Evolutionary conservation across 1,140 invertebrate genomes (phyloP), one percentile per base, ranked within the genome.

Genomic region (Apocrypta bakeri): DNA sequence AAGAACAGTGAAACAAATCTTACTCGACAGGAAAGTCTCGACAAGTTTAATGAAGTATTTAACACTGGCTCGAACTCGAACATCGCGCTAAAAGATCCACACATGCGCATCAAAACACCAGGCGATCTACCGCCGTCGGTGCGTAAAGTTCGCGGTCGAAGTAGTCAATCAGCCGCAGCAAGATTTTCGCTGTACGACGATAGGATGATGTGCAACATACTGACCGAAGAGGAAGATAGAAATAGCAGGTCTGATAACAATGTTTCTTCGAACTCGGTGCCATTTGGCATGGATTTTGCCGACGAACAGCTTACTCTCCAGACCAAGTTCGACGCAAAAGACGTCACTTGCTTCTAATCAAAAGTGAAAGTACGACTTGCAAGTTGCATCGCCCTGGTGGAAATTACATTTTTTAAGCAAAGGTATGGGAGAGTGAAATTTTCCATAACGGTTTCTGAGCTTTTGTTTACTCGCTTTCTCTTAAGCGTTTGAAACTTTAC

Each of bases 161-260:
- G 86, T 56, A 85, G 85, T 66, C 89, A 90, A 56, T 86, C 83
- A 92, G 94, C 87, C 0, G 94, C 87, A 0, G 92, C 92, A 14
- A 93, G 97, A 81, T 94, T 97, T 85, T 97, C 96, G 21, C 90
- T 97, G 3, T 97, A 97, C 87, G 96, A 97, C 87, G 97, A 98
- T 87, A 92, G 97, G 40, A 96, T 97, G 92, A 98, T 97, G 96
- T 93, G 93, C 81, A 93, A 93, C 68, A 92, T 92, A 25, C 87
- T 92, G 42, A 89, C 88, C 24, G 90, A 89, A 21, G 87, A 88
- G 27, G 88, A 90, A 0, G 77, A 25, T 27, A 64, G 17, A 24
- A 27, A 21, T 17, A 75, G 42, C 7, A 42, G 7, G 17, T 31
- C 25, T 14, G 48, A 33, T 8, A 69, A 33, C 25, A 24, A 9